phyloP scores from a whole-genome alignment of 2,797 vertebrate genomes.

The Todus mexicanus region DNA sequence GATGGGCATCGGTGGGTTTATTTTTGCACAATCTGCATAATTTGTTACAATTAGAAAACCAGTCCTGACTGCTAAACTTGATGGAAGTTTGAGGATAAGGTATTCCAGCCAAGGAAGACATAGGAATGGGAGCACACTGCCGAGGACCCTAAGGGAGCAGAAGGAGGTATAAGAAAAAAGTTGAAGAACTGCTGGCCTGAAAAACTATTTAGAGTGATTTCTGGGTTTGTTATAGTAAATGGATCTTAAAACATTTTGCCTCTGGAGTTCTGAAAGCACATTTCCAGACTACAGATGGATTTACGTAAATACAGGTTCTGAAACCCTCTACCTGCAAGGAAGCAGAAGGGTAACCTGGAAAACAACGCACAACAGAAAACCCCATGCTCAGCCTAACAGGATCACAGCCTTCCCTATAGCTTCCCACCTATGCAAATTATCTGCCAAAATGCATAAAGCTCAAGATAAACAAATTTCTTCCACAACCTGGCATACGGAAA shows the following conservation, averaged over 20 bases:
- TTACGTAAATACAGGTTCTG: not conserved
- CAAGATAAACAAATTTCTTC: constrained; percentile 56
- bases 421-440: constrained; percentile 30
- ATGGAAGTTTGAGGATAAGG: not conserved
- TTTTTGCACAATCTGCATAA: not conserved
- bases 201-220: not conserved
- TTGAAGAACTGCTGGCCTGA: not conserved
- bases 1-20: not conserved
- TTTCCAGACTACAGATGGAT: not conserved
- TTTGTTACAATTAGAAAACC: not conserved
- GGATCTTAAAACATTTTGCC: not conserved
- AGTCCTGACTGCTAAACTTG: not conserved
- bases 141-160: not conserved
- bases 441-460: constrained; percentile 46
- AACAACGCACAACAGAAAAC: not conserved
- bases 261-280: not conserved
- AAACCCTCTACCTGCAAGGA: not conserved
- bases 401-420: not conserved
- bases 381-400: not conserved
- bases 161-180: not conserved
- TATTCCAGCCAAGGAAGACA: not conserved
- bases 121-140: not conserved
- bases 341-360: not conserved
- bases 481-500: constrained; percentile 9
- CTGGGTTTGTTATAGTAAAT: not conserved